Percentiles rank a stretch among this genome's conserved stretches.
Evolutionary conservation across 2,888 invertebrate genomes (phyloP).

Genomic region (Aspidapion aeneum): DNA sequence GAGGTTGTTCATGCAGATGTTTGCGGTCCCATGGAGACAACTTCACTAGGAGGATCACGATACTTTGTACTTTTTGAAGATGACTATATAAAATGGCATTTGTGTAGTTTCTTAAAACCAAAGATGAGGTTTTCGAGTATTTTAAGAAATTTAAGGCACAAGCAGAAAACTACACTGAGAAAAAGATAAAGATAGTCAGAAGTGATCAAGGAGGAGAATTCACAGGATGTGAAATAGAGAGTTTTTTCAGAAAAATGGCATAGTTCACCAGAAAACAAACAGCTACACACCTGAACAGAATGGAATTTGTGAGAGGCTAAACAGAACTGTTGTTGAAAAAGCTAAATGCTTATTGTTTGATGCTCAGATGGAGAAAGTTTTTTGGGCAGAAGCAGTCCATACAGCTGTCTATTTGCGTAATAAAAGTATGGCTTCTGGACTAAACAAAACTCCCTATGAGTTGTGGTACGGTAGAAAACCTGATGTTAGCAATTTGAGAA

Average conservation of each 20-base stretch:
- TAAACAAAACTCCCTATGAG: background rate
- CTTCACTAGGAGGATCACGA: slow-evolving; percentile 18
- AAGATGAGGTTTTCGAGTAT: slow-evolving; percentile 29
- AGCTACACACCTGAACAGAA: slow-evolving; percentile 28
- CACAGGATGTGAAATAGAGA: slow-evolving; percentile 18
- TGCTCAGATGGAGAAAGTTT: slow-evolving; percentile 26
- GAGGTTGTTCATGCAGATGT: slow-evolving; percentile 35
- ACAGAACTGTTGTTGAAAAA: slow-evolving; percentile 32
- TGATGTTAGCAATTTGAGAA: background rate
- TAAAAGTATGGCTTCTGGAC: background rate
- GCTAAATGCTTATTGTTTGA: slow-evolving; percentile 32
- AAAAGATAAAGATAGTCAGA: slow-evolving; percentile 32
- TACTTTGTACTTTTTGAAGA: slow-evolving; percentile 20
- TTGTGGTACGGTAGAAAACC: slow-evolving; percentile 27
- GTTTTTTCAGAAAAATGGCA: too few species aligned
- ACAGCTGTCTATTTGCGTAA: too few species aligned
- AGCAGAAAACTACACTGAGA: slow-evolving; percentile 31
- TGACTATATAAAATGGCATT: slow-evolving; percentile 16
- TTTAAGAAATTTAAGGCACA: slow-evolving; percentile 30
- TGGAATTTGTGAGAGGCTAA: slow-evolving; percentile 28
- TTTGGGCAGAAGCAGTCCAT: slow-evolving; percentile 36
- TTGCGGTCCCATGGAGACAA: slow-evolving; percentile 23
- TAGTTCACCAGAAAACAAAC: too few species aligned
- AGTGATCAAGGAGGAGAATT: slow-evolving; percentile 33
- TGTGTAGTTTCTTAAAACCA: slow-evolving; percentile 28